Conservation (phyloP, 2,797 vertebrate genomes). For the Enteromius anoplus region DNA sequence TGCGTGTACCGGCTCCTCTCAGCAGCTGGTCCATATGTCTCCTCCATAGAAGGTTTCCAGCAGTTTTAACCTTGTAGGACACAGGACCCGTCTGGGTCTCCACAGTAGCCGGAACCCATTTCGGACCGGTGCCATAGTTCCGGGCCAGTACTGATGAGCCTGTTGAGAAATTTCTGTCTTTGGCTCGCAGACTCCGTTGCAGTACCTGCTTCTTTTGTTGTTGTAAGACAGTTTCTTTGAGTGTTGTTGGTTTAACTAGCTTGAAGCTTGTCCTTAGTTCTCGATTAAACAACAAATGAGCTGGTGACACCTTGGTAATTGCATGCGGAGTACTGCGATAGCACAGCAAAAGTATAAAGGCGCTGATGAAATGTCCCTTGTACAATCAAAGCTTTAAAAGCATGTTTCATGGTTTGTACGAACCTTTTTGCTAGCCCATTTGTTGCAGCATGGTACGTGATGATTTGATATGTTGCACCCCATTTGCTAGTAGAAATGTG, state of each 20-base stretch:
- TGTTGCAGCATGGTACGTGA: not conserved
- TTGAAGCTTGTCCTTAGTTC: too few species aligned
- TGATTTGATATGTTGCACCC: not conserved
- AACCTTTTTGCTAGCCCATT: not conserved
- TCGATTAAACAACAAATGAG: too few species aligned
- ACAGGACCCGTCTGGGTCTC: slow-evolving; percentile 13
- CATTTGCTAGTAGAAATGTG: not conserved
- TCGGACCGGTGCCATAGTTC: slow-evolving; percentile 16
- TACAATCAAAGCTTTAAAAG: not conserved
- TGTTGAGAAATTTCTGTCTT: too few species aligned
- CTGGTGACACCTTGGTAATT: slow-evolving; percentile 33
- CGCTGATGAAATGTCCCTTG: not conserved
- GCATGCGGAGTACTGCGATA: slow-evolving; percentile 24
- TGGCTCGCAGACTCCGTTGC: not conserved
- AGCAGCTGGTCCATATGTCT: slow-evolving; percentile 11
- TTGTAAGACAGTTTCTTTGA: not conserved
- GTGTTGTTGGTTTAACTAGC: too few species aligned
- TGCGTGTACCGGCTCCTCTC: not conserved
- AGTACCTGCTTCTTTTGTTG: not conserved
- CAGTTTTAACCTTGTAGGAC: slow-evolving; percentile 30
- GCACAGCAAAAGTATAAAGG: slow-evolving; percentile 19
- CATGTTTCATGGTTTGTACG: not conserved
- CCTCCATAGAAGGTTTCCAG: not conserved
- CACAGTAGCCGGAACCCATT: slow-evolving; percentile 39
- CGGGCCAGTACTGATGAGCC: not conserved